These are phyloP conservation scores for Ectemnius cavifrons DNA, from an alignment of 2,888 invertebrate species.

Conservation along the genomic window DNA sequence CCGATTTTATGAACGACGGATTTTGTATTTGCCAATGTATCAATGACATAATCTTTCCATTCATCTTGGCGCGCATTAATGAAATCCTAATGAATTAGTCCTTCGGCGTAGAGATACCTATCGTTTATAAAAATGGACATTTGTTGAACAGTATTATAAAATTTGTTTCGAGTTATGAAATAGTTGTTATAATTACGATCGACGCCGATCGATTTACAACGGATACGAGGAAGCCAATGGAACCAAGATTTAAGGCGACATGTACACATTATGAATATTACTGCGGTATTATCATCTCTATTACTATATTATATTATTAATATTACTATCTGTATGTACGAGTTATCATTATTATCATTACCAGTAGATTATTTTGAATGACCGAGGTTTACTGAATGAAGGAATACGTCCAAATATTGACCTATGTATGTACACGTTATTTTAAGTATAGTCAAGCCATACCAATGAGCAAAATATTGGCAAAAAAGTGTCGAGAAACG, in stretches of 20 bases:
- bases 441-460: background rate
- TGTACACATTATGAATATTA: background rate
- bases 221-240: conserved; percentile 51
- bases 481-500: background rate
- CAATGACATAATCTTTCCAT: conserved; percentile 8
- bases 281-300: conserved; percentile 1
- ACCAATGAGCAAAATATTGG: conserved; percentile 1
- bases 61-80: conserved; percentile 12
- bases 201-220: conserved; percentile 38
- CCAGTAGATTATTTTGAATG: conserved; percentile 26
- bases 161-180: conserved; percentile 41
- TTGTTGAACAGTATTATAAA: conserved; percentile 43
- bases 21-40: conserved; percentile 15
- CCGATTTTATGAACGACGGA: conserved; percentile 41
- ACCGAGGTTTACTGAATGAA: background rate
- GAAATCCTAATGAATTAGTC: conserved; percentile 19
- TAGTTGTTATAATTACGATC: conserved; percentile 42
- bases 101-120: conserved; percentile 6
- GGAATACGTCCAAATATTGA: background rate
- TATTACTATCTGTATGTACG: conserved; percentile 4
- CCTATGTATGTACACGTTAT: conserved; percentile 2
- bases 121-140: conserved; percentile 45
- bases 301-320: background rate
- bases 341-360: conserved; percentile 20
- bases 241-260: conserved; percentile 25